Evolutionary conservation across 1,140 invertebrate genomes (phyloP), one percentile per base, ranked within the genome.

Genomic region (Drosophila mojavensis): DNA sequence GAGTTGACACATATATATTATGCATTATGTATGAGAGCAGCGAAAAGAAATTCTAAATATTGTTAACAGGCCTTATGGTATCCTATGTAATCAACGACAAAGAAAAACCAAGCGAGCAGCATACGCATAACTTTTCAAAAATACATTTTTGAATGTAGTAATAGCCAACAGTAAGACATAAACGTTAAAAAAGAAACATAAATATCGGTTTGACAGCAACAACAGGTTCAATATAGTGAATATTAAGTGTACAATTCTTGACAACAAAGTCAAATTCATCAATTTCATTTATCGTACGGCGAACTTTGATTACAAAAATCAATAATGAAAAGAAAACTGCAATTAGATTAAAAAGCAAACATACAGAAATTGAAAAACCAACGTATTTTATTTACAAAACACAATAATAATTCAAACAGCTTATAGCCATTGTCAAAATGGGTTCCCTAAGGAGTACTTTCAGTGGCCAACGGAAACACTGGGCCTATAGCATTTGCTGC

Each of bases 401-500:
- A 1, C 24, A 5, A 7, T 1, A 53, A 24, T n/a, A 4, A 39
- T 11, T 10, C 36, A 13, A 39, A 10, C 36, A 11, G 10, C 24
- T 20, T 53, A 10, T 17, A 10, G 26, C 4, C 26, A 28, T 15
- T 43, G 41, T 5, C 41, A 5, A 4, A 43, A 43, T 45, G 15
- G 3, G 1, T 45, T 17, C 10, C 11, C 2, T 39, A 39, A 39
- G 36, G 10, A 2, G 1, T 13, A 10, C 36, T 11, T 39, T 39
- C 36, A 9, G 10, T 39, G 36, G 11, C 13, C 15, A 53, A 33
- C 1, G 90, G 82, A 48, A 91, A 91, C 17, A n/a, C 20, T 1
- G 60, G 20, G 3, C 91, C 91, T 43, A 92, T 67, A 0, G 76
- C 69, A 24, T 73, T 20, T 2, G 50, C 33, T 3, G 65, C 54